These are phyloP conservation scores for Gorsachius magnificus DNA, from an alignment of 2,797 vertebrate genomes.

Conservation along the genomic window DNA sequence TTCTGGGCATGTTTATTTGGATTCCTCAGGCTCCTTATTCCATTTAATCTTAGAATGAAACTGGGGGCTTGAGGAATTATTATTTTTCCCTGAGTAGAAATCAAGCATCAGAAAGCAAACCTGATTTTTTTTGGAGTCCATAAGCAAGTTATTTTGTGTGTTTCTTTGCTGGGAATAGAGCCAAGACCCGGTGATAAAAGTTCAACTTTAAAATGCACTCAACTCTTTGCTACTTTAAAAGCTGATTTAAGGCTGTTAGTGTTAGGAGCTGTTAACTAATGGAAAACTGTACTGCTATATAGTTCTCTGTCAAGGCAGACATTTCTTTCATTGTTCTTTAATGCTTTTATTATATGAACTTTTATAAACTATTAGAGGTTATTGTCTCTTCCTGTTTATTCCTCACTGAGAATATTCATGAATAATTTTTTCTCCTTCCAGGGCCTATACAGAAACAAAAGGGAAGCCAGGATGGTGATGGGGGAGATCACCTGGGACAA, in stretches of 20 bases:
- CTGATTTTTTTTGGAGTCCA: background rate
- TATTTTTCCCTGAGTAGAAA: background rate
- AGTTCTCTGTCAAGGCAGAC: background rate
- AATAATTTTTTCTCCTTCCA: background rate
- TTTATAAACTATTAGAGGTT: background rate
- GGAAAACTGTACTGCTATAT: background rate
- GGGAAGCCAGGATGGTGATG: background rate
- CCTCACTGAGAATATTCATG: background rate
- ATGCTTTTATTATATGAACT: background rate
- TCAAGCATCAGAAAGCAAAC: background rate
- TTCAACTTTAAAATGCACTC: conserved; percentile 3
- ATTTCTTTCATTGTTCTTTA: background rate
- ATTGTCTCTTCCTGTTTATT: background rate
- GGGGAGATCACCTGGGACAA: background rate
- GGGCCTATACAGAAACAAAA: background rate
- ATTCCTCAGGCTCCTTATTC: background rate
- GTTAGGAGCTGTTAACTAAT: background rate
- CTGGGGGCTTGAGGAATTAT: background rate
- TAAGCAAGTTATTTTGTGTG: background rate
- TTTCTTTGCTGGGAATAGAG: background rate
- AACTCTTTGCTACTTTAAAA: background rate
- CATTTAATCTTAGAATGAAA: background rate
- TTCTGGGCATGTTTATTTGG: background rate
- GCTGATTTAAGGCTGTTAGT: background rate
- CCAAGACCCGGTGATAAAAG: background rate